These are phyloP conservation scores for Spodoptera littoralis DNA, from an alignment of 2,888 invertebrate species.

Conservation along the genomic window DNA sequence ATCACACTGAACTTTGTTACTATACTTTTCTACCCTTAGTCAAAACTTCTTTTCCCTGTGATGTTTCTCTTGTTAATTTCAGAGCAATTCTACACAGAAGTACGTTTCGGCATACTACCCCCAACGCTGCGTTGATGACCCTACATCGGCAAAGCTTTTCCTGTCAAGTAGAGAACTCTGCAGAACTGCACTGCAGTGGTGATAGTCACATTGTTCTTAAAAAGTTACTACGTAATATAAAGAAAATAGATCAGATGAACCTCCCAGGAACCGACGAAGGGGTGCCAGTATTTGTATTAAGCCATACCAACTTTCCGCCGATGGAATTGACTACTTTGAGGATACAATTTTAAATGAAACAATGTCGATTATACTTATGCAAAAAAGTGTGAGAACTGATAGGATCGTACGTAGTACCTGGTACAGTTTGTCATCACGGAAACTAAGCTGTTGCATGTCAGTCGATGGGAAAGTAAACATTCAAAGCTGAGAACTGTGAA, in stretches of 20 bases:
- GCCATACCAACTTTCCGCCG: constrained; percentile 70
- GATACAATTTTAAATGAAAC: constrained; percentile 65
- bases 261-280: constrained; percentile 78
- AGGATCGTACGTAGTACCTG: neutral
- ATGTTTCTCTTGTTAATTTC: constrained; percentile 75
- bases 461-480: too few species aligned
- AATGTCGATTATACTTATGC: neutral
- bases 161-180: constrained; percentile 65
- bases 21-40: constrained; percentile 76
- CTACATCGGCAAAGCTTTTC: constrained; percentile 75
- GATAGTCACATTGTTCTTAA: constrained; percentile 68
- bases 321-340: constrained; percentile 78
- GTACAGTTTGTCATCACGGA: too few species aligned
- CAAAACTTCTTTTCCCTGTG: constrained; percentile 78
- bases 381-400: neutral
- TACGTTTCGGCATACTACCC: constrained; percentile 49
- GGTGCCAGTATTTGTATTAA: constrained; percentile 60
- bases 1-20: constrained; percentile 64
- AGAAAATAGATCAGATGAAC: constrained; percentile 74
- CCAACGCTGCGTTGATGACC: constrained; percentile 71
- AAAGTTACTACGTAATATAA: constrained; percentile 71
- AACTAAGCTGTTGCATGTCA: too few species aligned
- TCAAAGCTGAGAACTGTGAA: too few species aligned
- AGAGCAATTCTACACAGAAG: constrained; percentile 65
- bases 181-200: constrained; percentile 66